These are phyloP conservation scores for Pangasius macronema DNA, from an alignment of 2,797 vertebrate species.

Conservation along the genomic window DNA sequence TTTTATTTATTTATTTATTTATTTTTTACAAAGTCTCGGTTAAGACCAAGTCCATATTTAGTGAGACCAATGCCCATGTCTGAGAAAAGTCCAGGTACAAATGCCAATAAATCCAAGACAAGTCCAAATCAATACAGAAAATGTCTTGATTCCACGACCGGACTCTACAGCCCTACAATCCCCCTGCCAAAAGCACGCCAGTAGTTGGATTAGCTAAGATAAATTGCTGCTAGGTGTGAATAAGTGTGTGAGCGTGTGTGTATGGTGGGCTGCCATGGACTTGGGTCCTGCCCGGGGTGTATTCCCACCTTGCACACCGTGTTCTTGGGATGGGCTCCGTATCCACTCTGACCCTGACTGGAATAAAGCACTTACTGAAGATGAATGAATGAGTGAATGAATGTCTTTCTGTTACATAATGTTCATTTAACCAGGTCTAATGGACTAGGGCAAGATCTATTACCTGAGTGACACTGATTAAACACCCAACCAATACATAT, in stretches of 20 bases:
- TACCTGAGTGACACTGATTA: neutral
- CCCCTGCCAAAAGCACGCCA: neutral
- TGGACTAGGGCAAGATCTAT: conserved; percentile 10
- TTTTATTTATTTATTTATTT: no score
- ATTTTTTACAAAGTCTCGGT: neutral
- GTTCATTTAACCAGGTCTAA: conserved; percentile 5
- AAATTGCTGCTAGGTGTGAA: neutral
- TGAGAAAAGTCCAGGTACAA: neutral
- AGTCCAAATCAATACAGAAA: neutral
- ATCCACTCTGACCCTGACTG: neutral
- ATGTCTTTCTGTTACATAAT: neutral
- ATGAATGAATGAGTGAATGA: neutral
- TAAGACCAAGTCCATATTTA: neutral
- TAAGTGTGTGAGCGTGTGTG: neutral
- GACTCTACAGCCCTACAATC: neutral
- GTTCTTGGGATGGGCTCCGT: neutral
- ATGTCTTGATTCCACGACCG: neutral
- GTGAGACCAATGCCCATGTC: neutral
- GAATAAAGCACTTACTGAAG: neutral
- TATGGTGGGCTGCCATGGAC: neutral
- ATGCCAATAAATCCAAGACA: neutral
- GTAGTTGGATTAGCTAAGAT: neutral
- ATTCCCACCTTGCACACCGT: neutral
- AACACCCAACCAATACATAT: neutral
- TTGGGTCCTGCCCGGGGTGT: neutral